These are phyloP conservation scores for Parnassius glacialis DNA, from an alignment of 2,888 invertebrate genomes.

Conservation along the genomic window DNA sequence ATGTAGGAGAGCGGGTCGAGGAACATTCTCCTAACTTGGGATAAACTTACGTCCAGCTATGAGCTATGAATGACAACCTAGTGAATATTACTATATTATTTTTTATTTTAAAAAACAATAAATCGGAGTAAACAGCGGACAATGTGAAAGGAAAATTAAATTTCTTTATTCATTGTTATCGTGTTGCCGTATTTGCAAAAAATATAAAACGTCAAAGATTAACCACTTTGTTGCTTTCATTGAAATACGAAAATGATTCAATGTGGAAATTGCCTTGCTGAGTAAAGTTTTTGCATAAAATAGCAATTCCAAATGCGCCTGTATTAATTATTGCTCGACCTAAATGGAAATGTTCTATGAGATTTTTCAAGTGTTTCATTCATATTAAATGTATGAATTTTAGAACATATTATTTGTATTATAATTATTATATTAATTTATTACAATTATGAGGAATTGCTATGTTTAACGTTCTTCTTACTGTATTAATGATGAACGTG, in stretches of 20 bases:
- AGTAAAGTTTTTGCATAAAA: constrained; percentile 2
- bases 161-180: constrained; percentile 13
- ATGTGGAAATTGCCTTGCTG: constrained; percentile 4
- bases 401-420: too few species aligned
- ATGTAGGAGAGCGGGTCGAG: too few species aligned
- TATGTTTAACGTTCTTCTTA: too few species aligned
- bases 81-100: too few species aligned
- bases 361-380: background rate
- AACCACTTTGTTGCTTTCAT: constrained; percentile 11
- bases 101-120: too few species aligned
- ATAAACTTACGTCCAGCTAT: too few species aligned
- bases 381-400: too few species aligned
- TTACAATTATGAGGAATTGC: too few species aligned
- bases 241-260: constrained; percentile 13
- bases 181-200: constrained; percentile 11
- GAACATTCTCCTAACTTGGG: too few species aligned
- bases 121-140: background rate
- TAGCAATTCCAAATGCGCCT: constrained; percentile 1
- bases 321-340: background rate
- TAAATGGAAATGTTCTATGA: background rate
- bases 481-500: too few species aligned
- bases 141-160: constrained; percentile 1
- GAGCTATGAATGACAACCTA: too few species aligned
- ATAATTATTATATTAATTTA: too few species aligned
- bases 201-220: constrained; percentile 14